Base-by-base conservation (phyloP, 2,113 vertebrate genomes). In the Machaerirhynchus nigripectus region DNA sequence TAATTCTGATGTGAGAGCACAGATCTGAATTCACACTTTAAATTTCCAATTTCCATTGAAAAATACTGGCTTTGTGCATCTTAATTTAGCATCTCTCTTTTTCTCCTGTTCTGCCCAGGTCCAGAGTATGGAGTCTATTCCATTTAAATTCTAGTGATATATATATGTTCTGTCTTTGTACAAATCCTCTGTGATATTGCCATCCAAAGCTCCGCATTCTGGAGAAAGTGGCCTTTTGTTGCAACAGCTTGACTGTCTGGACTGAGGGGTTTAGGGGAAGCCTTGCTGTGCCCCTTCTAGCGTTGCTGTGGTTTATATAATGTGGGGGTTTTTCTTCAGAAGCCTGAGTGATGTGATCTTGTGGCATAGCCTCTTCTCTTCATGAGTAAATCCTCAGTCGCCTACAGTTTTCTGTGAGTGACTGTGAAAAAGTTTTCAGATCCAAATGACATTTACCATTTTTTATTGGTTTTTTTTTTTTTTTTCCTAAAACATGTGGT, bases 401-500 rank as follows among this genome's bases (percentile, higher is more conserved):
- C 8, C 7, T 31, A 4, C 15, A 19, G 12, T 64, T 82, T 60
- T 12, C 39, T 61, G 3, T 18, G 12, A 57, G 47, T 13, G 9
- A 22, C 21, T 74, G 19, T 83, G 46, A 83, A 84, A 42, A 37
- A 79, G 7, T 39, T 73, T 10, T 28, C 33, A 53, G 31, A 44
- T 60, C n/a, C 76, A 65, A 87, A 33, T 50, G 40, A 65, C 12
- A 57, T 6, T 70, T 50, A 67, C 13, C 39, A 2, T 4, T 50
- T 52, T 23, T n/a, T 60, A 7, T 40, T 39, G 20, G 13, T 33
- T 40, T 50, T 42, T 17, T 10, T 15, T n/a, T 27, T 42, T 52
- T 52, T 26, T n/a, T 50, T 53, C 21, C 44, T 30, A 21, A 59
- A 95, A 99, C 99, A 99, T 99, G 99, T 97, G 99, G 99, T 39